Evolutionary conservation across 1,140 invertebrate genomes (phyloP).

Genomic region (Philotrypesis tridentata): DNA sequence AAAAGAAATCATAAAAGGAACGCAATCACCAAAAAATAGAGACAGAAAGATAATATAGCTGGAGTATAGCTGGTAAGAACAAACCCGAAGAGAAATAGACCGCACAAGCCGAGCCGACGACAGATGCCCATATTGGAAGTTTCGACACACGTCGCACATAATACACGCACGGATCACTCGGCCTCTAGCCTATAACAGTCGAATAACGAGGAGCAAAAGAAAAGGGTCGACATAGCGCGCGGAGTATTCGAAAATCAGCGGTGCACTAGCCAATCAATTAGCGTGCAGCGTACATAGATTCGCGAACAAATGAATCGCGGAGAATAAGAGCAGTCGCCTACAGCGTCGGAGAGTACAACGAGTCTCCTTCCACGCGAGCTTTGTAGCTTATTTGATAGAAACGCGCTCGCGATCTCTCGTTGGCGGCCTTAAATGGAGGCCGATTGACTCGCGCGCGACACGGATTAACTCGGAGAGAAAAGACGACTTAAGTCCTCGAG

Average conservation of each 20-base stretch:
- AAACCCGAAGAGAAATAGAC: too few species aligned
- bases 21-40: too few species aligned
- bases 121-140: too few species aligned
- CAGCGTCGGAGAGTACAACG: too few species aligned
- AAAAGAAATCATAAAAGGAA: too few species aligned
- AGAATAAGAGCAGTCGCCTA: slow-evolving; percentile 7
- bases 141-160: not conserved
- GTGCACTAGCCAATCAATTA: slow-evolving; percentile 40
- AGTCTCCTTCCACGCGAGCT: not conserved
- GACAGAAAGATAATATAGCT: too few species aligned
- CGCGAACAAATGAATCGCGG: slow-evolving; percentile 37
- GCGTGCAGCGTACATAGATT: not conserved
- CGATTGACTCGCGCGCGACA: slow-evolving; percentile 11
- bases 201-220: slow-evolving; percentile 28
- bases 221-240: not conserved
- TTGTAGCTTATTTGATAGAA: slow-evolving; percentile 24
- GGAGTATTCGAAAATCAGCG: slow-evolving; percentile 13
- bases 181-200: not conserved
- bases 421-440: slow-evolving; percentile 4
- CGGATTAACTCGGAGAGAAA: slow-evolving; percentile 25
- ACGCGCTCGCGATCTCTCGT: not conserved
- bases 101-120: too few species aligned
- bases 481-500: not conserved
- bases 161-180: not conserved
- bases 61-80: too few species aligned